Evolutionary conservation across 2,797 vertebrate genomes (phyloP), one percentile per base, ranked within the genome.

Genomic region (Margarornis squamiger): DNA sequence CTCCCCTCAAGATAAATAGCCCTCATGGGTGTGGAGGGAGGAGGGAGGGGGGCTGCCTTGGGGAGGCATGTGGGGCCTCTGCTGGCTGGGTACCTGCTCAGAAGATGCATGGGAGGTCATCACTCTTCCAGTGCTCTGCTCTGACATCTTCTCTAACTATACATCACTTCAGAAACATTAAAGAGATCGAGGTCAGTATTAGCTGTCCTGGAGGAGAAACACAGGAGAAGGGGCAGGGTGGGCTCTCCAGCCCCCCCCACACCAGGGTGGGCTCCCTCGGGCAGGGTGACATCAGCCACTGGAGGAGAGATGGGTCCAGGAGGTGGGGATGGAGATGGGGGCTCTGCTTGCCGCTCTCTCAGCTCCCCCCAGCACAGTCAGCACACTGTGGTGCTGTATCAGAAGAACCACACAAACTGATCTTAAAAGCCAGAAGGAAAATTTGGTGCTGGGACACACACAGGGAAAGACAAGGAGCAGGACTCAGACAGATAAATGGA

Each of bases 1-100:
- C 73, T 61, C 57, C n/a, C 7, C 74, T 71, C 30, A 85, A 87
- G 93, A 96, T 34, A 85, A 96, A 95, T 72, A n/a, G 71, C 17
- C 10, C 13, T 7, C 21, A 41, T 1, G 59, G 85, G 54, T 63
- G 59, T 66, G 62, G 65, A 22, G 41, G 58, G 72, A 48, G 67
- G 34, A 68, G 68, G 38, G 13, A 46, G 45, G 34, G 27, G 34
- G 21, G 24, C 39, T 75, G 87, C 49, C n/a, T 26, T 32, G 62
- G 65, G 21, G 49, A 41, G 66, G 86, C 71, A 23, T 27, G 22
- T 11, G 48, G 26, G 46, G 79, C 21, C 82, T 79, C 55, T 84
- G 63, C 79, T 73, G 32, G 23, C 67, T 77, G 70, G 30, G 66
- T 90, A 85, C 94, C 86, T 89, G 80, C 4, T 89, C 86, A 79